Conservation (phyloP, 2,113 vertebrate genomes). For the Calidris pygmaea region DNA sequence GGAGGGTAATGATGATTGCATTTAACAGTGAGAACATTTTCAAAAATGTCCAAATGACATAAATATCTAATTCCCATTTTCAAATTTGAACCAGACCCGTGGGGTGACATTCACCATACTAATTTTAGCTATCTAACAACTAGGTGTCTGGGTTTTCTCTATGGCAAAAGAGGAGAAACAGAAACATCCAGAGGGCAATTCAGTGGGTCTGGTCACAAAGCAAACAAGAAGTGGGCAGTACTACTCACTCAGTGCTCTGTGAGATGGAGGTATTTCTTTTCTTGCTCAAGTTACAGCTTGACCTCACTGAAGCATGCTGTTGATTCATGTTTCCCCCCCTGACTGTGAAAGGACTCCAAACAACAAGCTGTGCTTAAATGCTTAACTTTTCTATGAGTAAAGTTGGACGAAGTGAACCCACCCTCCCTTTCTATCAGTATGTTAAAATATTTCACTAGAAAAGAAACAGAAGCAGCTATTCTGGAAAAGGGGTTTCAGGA, state of each 20-base stretch:
- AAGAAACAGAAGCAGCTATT: not conserved
- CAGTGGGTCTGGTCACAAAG: not conserved
- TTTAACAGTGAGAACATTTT: not conserved
- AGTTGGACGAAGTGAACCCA: not conserved
- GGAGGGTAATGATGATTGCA: not conserved
- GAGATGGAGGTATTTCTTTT: not conserved
- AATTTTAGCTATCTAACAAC: not conserved
- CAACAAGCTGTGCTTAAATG: not conserved
- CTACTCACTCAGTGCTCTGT: not conserved
- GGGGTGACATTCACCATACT: not conserved
- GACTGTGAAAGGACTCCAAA: not conserved
- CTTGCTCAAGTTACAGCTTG: not conserved
- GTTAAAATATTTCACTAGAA: not conserved
- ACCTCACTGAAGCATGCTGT: not conserved
- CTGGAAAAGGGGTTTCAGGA: slow-evolving; percentile 5
- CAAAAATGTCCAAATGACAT: not conserved
- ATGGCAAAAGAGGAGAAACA: not conserved
- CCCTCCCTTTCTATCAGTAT: not conserved
- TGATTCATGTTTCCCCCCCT: not conserved
- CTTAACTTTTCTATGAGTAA: not conserved
- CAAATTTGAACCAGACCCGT: not conserved
- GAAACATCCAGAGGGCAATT: not conserved
- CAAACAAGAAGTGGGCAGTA: not conserved
- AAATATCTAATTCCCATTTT: not conserved
- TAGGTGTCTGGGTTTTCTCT: not conserved